These are phyloP conservation scores for Glossophaga mutica DNA, from an alignment of 2,797 vertebrate genomes.

Conservation along the genomic window DNA sequence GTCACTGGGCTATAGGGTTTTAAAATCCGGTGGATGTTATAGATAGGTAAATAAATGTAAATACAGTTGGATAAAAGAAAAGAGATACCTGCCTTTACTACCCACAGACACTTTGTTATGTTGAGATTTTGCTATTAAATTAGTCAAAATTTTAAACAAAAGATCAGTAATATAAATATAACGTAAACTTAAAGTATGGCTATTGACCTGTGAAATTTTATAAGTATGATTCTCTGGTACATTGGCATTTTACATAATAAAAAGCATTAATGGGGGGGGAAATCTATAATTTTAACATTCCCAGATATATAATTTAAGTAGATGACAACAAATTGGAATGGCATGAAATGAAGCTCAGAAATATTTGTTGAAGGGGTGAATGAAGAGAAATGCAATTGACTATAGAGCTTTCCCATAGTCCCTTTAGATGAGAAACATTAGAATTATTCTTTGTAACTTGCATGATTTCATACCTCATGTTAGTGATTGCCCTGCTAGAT, in stretches of 20 bases:
- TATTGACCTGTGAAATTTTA: background rate
- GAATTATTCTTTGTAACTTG: background rate
- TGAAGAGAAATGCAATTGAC: background rate
- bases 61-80: background rate
- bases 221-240: background rate
- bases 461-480: background rate
- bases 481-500: background rate
- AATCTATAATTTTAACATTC: background rate
- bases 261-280: background rate
- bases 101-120: background rate
- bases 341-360: background rate
- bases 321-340: background rate
- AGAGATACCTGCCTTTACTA: background rate
- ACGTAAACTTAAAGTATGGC: background rate
- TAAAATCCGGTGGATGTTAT: background rate
- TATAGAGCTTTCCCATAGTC: background rate
- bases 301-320: background rate
- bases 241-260: background rate
- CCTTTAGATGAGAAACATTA: background rate
- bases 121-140: background rate
- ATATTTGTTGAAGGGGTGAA: background rate
- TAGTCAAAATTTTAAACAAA: background rate
- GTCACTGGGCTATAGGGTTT: background rate
- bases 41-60: background rate
- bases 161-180: background rate